Evolutionary conservation across 2,888 invertebrate genomes (phyloP).

Genomic region (Oscheius sp.): DNA sequence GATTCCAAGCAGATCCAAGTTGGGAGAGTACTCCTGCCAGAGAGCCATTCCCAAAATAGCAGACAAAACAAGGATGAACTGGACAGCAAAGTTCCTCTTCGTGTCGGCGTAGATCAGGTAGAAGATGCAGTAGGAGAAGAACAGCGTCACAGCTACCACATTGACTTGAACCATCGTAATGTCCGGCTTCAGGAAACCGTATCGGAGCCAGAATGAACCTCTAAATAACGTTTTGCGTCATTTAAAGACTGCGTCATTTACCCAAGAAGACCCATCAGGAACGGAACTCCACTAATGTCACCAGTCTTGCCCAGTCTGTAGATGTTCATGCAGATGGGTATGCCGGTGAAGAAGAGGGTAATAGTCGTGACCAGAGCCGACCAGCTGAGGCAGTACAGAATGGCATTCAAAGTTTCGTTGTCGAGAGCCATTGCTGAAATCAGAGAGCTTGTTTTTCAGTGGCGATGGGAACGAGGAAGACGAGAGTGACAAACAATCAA

Average conservation of each 20-base stretch:
- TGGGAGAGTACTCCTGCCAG: constrained; percentile 58
- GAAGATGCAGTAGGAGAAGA: constrained; percentile 81
- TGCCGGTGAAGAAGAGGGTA: constrained; percentile 86
- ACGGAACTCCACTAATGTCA: constrained; percentile 69
- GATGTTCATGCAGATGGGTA: constrained; percentile 73
- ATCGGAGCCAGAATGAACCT: constrained; percentile 84
- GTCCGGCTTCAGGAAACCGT: constrained; percentile 83
- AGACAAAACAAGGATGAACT: constrained; percentile 68
- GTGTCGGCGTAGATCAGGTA: constrained; percentile 83
- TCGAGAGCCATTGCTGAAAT: neutral
- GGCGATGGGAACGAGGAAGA: too few species aligned
- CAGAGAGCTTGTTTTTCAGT: neutral
- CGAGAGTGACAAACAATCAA: too few species aligned
- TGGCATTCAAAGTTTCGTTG: neutral
- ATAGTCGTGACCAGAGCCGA: constrained; percentile 84
- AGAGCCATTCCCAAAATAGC: constrained; percentile 78
- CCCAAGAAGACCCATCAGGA: constrained; percentile 70
- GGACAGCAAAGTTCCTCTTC: constrained; percentile 75
- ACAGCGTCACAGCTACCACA: constrained; percentile 81
- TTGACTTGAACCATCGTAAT: constrained; percentile 84
- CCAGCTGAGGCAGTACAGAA: constrained; percentile 63
- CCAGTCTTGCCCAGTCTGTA: constrained; percentile 55
- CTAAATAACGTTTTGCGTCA: constrained; percentile 76
- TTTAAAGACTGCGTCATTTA: constrained; percentile 32
- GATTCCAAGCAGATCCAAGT: constrained; percentile 79